phyloP scores from a whole-genome alignment of 2,888 invertebrate genomes.

The Megastigmus dorsalis region DNA sequence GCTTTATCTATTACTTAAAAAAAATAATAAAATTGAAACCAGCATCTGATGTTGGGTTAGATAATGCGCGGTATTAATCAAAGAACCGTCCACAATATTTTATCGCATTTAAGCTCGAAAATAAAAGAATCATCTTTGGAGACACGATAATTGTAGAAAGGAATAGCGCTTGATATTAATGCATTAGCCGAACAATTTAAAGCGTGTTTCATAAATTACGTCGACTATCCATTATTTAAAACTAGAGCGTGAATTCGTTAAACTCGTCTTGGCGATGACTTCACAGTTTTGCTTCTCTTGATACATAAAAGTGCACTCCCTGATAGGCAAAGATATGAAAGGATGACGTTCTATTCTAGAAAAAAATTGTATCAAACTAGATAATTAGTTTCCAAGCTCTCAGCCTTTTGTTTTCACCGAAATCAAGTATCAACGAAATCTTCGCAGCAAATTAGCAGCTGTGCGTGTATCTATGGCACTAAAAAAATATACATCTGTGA shows the following conservation, averaged over 20 bases:
- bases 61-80: too few species aligned
- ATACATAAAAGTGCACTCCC: conserved; percentile 12
- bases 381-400: too few species aligned
- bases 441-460: too few species aligned
- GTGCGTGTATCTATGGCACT: too few species aligned
- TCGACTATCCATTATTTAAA: conserved; percentile 31
- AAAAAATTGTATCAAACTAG: too few species aligned
- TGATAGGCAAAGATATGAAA: conserved; percentile 12
- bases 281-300: conserved; percentile 32
- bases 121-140: neutral
- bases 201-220: conserved; percentile 27
- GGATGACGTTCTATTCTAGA: too few species aligned
- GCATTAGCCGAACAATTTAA: conserved; percentile 30
- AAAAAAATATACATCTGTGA: too few species aligned
- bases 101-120: neutral
- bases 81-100: neutral
- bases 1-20: too few species aligned
- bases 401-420: too few species aligned
- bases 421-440: too few species aligned
- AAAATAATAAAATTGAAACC: too few species aligned
- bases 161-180: conserved; percentile 9
- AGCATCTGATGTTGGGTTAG: too few species aligned
- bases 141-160: neutral
- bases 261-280: conserved; percentile 34
- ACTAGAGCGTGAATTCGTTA: conserved; percentile 53